Conservation (phyloP, 53 echinoderm and acorn worm species). For the Henricia sp. region DNA sequence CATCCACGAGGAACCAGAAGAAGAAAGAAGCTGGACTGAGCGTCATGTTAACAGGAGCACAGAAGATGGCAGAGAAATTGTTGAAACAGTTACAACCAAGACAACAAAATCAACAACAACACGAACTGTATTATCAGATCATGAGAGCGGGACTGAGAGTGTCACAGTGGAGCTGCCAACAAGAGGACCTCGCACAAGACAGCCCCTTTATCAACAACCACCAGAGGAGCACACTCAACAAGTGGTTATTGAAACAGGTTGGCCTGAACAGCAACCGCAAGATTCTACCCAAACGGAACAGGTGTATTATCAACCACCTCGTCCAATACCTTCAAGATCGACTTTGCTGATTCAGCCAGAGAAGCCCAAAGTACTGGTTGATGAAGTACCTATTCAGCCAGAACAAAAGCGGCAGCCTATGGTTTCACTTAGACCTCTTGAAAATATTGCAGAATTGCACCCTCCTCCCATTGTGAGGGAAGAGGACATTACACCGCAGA, state of each 20-base stretch:
- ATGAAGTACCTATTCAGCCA: slow-evolving; percentile 37
- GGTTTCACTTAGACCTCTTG: slow-evolving; percentile 47
- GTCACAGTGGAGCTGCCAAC: slow-evolving; percentile 79
- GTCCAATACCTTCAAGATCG: slow-evolving; percentile 44
- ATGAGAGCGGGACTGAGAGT: slow-evolving; percentile 76
- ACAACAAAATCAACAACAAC: slow-evolving; percentile 64
- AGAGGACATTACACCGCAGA: slow-evolving; percentile 25
- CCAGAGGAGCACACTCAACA: slow-evolving; percentile 55
- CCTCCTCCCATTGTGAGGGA: slow-evolving; percentile 50
- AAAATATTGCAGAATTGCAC: slow-evolving; percentile 59
- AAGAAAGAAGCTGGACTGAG: slow-evolving; percentile 86
- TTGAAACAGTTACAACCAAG: slow-evolving; percentile 85
- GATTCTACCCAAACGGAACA: slow-evolving; percentile 22
- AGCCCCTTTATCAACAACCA: slow-evolving; percentile 9
- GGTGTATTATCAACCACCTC: slow-evolving; percentile 23
- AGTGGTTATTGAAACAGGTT: slow-evolving; percentile 55
- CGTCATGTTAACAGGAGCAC: slow-evolving; percentile 71
- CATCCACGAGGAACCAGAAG: slow-evolving; percentile 89
- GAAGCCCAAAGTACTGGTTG: slow-evolving; percentile 28
- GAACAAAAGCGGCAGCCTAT: not conserved
- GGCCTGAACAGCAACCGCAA: slow-evolving; percentile 25
- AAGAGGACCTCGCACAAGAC: slow-evolving; percentile 44
- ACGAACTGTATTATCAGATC: slow-evolving; percentile 34
- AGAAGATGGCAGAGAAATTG: slow-evolving; percentile 81
- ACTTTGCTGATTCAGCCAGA: slow-evolving; percentile 30